Percentiles rank a stretch among this genome's conserved stretches.
Conservation (phyloP, 2,888 invertebrate genomes). For the Xanthorhoe designata region DNA sequence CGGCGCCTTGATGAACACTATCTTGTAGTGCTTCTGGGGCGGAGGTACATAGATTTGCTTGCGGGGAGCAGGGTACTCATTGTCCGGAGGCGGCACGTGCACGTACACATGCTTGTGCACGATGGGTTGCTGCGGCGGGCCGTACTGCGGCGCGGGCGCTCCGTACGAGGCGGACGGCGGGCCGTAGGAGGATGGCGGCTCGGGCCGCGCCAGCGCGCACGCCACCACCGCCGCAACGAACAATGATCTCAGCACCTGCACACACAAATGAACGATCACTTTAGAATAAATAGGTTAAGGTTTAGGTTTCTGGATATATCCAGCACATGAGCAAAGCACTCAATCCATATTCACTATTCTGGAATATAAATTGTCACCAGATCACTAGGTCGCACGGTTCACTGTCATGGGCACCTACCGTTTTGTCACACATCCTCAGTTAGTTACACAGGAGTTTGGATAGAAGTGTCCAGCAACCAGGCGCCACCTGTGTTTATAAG, state of each 20-base stretch:
- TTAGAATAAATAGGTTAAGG: slow-evolving; percentile 23
- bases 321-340: slow-evolving; percentile 35
- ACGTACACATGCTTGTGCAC: slow-evolving; percentile 97
- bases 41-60: slow-evolving; percentile 81
- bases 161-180: slow-evolving; percentile 82
- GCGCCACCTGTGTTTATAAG: slow-evolving; percentile 82
- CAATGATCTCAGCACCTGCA: slow-evolving; percentile 78
- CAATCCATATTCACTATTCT: slow-evolving; percentile 42
- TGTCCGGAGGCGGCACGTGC: slow-evolving; percentile 95
- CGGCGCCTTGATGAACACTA: slow-evolving; percentile 92
- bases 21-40: slow-evolving; percentile 93
- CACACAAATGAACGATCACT: slow-evolving; percentile 58
- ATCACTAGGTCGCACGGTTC: slow-evolving; percentile 58
- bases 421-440: slow-evolving; percentile 79
- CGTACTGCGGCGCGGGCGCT: slow-evolving; percentile 87
- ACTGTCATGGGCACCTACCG: slow-evolving; percentile 70
- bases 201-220: slow-evolving; percentile 81
- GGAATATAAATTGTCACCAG: slow-evolving; percentile 51
- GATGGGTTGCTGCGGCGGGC: slow-evolving; percentile 90
- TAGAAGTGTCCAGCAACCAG: slow-evolving; percentile 77
- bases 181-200: slow-evolving; percentile 85
- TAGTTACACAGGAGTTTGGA: slow-evolving; percentile 69
- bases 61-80: slow-evolving; percentile 89
- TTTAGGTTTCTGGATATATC: slow-evolving; percentile 6
- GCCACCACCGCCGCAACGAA: slow-evolving; percentile 74